phyloP scores from a whole-genome alignment of 2,113 vertebrate genomes.

The Dermatemys mawii region DNA sequence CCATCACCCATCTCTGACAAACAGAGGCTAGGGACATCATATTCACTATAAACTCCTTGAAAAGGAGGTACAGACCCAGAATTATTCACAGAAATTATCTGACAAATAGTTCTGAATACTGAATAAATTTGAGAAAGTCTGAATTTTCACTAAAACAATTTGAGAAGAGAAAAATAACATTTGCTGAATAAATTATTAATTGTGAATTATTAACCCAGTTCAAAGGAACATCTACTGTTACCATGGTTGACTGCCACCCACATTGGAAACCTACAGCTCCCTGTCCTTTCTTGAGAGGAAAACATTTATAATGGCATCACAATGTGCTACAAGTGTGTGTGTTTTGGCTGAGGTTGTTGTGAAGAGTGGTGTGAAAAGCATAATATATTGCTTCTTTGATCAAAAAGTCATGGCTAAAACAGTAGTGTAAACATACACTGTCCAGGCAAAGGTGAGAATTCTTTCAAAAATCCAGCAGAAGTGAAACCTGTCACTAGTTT shows the following conservation, averaged over 20 bases:
- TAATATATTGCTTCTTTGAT: slow-evolving; percentile 46
- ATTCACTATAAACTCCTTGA: slow-evolving; percentile 65
- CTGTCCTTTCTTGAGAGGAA: slow-evolving; percentile 27
- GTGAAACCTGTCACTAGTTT: slow-evolving; percentile 66
- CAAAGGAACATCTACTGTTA: slow-evolving; percentile 13
- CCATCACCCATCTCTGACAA: too few relatives aligned
- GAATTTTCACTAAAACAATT: not conserved
- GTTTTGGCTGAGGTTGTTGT: not conserved
- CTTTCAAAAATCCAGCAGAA: slow-evolving; percentile 51
- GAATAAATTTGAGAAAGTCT: not conserved
- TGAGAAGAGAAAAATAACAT: not conserved
- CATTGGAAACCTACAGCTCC: slow-evolving; percentile 16
- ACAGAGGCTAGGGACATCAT: too few relatives aligned
- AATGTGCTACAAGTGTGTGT: not conserved
- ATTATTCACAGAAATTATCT: slow-evolving; percentile 49
- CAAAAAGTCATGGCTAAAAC: slow-evolving; percentile 37
- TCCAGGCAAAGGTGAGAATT: slow-evolving; percentile 19
- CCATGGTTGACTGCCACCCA: not conserved
- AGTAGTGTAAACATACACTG: not conserved
- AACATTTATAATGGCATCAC: not conserved
- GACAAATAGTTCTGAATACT: slow-evolving; percentile 54
- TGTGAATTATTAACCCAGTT: not conserved
- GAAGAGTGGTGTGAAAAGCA: not conserved
- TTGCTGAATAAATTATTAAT: not conserved
- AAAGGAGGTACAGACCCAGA: slow-evolving; percentile 57